Conservation (phyloP, 2,888 invertebrate genomes). For the Ametastegia equiseti region DNA sequence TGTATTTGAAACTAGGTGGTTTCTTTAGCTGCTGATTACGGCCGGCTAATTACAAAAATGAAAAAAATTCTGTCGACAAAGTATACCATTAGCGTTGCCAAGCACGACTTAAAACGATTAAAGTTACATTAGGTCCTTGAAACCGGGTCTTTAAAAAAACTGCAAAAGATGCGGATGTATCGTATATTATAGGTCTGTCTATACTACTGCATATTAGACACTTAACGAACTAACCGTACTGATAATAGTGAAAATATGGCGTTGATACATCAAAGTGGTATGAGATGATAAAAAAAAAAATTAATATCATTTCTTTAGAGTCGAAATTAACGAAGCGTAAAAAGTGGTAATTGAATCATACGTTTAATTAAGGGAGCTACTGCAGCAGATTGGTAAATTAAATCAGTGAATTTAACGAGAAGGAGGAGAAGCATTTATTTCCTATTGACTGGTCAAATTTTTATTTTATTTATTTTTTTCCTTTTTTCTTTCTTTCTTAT, state of each 20-base stretch:
- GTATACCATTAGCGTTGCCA: not conserved
- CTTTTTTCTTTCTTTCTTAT: not conserved
- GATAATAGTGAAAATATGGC: not conserved
- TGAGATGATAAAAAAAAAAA: not conserved
- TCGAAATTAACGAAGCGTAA: constrained; percentile 5
- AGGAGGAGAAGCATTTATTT: not conserved
- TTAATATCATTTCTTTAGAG: not conserved
- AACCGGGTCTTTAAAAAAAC: not conserved
- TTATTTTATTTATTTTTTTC: not conserved
- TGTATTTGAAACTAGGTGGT: not conserved
- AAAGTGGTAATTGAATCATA: not conserved
- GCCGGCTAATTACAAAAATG: constrained; percentile 3
- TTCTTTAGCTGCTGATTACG: not conserved
- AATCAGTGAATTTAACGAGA: constrained; percentile 16
- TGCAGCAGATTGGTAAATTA: constrained; percentile 8
- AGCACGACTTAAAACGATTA: not conserved
- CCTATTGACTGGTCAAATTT: constrained; percentile 15
- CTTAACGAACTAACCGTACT: too few relatives aligned
- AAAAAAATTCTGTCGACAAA: not conserved
- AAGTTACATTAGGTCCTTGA: not conserved
- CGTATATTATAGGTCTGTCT: too few relatives aligned
- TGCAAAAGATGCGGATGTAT: too few relatives aligned
- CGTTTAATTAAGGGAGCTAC: not conserved
- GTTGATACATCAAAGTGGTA: not conserved
- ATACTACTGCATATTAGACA: too few relatives aligned